Conservation (phyloP, 2,888 invertebrate genomes). For the Thymelicus acteon region DNA sequence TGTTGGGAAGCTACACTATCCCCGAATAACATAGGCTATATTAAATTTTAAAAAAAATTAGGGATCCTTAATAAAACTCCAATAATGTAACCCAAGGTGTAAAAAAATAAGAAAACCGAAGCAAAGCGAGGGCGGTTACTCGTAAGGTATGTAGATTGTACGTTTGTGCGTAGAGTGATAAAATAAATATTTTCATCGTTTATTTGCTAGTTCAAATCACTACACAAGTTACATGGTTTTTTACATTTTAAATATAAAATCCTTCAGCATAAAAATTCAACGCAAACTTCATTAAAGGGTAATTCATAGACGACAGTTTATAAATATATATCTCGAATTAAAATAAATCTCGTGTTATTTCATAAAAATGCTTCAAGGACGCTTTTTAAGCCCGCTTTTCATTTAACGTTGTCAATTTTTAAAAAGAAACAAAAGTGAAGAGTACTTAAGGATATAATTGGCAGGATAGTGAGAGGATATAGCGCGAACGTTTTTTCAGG, state of each 20-base stretch:
- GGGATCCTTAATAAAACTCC: too few species aligned
- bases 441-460: slow-evolving; percentile 18
- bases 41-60: too few species aligned
- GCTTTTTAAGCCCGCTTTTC: slow-evolving; percentile 7
- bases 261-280: background rate
- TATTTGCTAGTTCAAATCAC: too few species aligned
- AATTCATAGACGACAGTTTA: slow-evolving; percentile 16
- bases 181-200: too few species aligned
- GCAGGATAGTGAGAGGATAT: slow-evolving; percentile 12
- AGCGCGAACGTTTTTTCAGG: background rate
- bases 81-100: too few species aligned
- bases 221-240: too few species aligned
- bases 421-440: slow-evolving; percentile 14
- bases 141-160: too few species aligned
- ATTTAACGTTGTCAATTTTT: slow-evolving; percentile 19
- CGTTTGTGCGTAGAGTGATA: too few species aligned
- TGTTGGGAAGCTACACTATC: too few species aligned
- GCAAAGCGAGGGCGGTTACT: too few species aligned
- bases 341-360: slow-evolving; percentile 15
- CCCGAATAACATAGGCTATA: too few species aligned
- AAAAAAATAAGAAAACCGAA: too few species aligned
- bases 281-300: background rate
- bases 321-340: background rate
- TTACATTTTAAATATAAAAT: background rate
- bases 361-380: slow-evolving; percentile 12